A percentile compares a stretch with the other conserved stretches of the same genome.
These are phyloP conservation scores for Danaus chrysippus DNA, from an alignment of 2,888 invertebrate genomes.

Conservation along the genomic window DNA sequence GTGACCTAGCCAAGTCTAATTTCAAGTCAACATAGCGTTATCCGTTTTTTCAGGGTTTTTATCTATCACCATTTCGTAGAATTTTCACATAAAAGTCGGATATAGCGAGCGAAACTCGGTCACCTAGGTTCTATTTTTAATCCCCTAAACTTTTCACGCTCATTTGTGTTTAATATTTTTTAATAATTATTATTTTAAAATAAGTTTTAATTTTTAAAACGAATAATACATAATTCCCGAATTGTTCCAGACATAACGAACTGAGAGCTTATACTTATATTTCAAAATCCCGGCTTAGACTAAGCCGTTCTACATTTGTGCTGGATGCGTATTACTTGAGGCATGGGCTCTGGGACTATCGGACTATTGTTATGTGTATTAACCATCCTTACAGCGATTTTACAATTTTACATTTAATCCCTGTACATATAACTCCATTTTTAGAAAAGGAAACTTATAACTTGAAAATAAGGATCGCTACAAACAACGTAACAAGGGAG, in stretches of 20 bases:
- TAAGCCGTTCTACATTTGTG: constrained; percentile 41
- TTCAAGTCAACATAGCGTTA: too few species aligned
- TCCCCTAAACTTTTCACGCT: too few species aligned
- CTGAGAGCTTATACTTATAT: constrained; percentile 32
- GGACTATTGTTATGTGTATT: constrained; percentile 16
- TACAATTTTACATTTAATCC: constrained; percentile 5
- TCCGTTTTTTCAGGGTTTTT: too few species aligned
- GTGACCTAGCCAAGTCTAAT: too few species aligned
- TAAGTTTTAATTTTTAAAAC: constrained; percentile 5
- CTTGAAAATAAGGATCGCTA: not conserved
- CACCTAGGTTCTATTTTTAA: too few species aligned
- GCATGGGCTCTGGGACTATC: constrained; percentile 31
- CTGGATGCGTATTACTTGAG: constrained; percentile 44
- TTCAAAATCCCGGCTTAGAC: constrained; percentile 45
- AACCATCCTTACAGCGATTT: constrained; percentile 6
- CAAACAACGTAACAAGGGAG: too few species aligned
- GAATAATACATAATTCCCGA: not conserved
- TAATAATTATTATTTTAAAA: not conserved
- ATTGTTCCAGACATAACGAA: constrained; percentile 20
- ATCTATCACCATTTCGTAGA: too few species aligned
- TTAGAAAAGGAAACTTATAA: constrained; percentile 11
- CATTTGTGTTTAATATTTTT: too few species aligned
- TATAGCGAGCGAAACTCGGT: too few species aligned
- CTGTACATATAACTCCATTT: not conserved
- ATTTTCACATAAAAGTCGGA: too few species aligned